These are phyloP conservation scores for Dolichomitus sp. DNA, from an alignment of 2,888 invertebrate genomes.

Conservation along the genomic window DNA sequence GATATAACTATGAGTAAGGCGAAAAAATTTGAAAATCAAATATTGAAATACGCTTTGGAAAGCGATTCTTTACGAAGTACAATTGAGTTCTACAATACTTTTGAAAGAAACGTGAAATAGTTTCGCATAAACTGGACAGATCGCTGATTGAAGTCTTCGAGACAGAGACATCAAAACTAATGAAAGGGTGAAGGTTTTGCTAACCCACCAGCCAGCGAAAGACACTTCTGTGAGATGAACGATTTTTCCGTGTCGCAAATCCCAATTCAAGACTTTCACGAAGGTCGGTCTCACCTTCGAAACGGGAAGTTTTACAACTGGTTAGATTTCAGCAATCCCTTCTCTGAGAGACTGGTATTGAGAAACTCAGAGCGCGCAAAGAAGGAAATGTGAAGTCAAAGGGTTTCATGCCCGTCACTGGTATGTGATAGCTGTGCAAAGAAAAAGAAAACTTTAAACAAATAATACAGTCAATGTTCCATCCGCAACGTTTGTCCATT, in stretches of 20 bases:
- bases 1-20: neutral
- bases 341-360: neutral
- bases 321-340: neutral
- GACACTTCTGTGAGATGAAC: neutral
- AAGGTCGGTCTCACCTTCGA: constrained; percentile 13
- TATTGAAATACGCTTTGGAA: neutral
- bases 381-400: neutral
- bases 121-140: neutral
- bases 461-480: neutral
- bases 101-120: neutral
- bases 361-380: neutral
- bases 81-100: neutral
- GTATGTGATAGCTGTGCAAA: neutral
- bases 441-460: neutral
- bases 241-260: constrained; percentile 26
- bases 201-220: neutral
- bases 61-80: neutral
- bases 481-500: neutral
- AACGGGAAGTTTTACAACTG: constrained; percentile 6
- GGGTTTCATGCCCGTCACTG: neutral
- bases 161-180: neutral
- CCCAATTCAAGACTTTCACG: neutral
- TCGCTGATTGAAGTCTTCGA: neutral
- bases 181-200: neutral
- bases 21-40: neutral